phyloP scores from a whole-genome alignment of 1,140 invertebrate species.

The Aleiodes sp. region DNA sequence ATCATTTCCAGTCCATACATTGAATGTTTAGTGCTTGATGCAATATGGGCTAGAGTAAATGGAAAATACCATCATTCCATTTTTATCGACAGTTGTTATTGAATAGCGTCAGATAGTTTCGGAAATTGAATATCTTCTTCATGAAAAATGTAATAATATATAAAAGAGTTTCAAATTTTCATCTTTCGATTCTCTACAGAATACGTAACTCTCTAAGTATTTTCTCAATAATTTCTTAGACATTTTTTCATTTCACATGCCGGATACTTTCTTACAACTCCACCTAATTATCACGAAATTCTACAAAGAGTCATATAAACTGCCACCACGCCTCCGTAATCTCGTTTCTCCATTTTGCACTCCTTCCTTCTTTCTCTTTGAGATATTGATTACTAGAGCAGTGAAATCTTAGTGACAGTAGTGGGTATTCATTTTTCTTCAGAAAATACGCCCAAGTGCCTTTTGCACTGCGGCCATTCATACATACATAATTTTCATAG shows the following conservation, averaged over 20 bases:
- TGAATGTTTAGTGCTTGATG: neutral
- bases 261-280: neutral
- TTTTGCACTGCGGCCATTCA: neutral
- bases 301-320: neutral
- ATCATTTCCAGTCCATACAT: neutral
- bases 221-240: neutral
- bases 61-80: too few species aligned
- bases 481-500: neutral
- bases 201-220: neutral
- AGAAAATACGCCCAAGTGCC: neutral
- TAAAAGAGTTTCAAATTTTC: too few species aligned
- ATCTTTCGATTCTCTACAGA: too few species aligned
- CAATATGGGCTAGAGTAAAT: too few species aligned
- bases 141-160: too few species aligned
- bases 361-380: too few species aligned
- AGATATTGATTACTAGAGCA: neutral
- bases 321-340: neutral
- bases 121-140: too few species aligned
- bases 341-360: neutral
- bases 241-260: neutral
- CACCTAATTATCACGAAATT: neutral
- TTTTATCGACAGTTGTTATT: too few species aligned
- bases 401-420: neutral
- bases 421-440: neutral
- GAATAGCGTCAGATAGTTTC: too few species aligned